phyloP scores from a whole-genome alignment of 1,140 invertebrate genomes.

The Drosophila bocki region DNA sequence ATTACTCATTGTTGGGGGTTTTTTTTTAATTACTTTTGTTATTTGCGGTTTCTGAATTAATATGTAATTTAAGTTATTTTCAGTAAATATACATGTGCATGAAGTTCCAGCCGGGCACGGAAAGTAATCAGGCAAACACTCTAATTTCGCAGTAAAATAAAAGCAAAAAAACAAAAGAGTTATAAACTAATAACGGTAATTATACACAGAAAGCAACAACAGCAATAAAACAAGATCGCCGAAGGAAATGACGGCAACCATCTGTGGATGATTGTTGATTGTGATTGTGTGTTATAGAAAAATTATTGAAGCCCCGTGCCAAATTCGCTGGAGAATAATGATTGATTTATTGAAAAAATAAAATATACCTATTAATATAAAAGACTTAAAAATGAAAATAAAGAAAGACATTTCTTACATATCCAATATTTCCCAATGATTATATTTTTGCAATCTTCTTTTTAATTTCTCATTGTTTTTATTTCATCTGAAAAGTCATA shows the following conservation, averaged over 20 bases:
- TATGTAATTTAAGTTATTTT: conserved; percentile 50
- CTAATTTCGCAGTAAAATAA: conserved; percentile 6
- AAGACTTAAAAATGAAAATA: neutral
- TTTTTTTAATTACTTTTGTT: conserved; percentile 23
- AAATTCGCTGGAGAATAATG: neutral
- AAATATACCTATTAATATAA: neutral
- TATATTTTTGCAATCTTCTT: neutral
- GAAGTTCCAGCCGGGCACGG: neutral
- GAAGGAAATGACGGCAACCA: conserved; percentile 55
- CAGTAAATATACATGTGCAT: conserved; percentile 16
- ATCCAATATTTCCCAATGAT: too few relatives aligned
- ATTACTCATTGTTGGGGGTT: conserved; percentile 25
- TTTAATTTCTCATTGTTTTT: neutral
- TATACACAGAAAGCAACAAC: conserved; percentile 46
- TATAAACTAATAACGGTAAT: conserved; percentile 74
- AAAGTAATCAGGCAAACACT: conserved; percentile 42
- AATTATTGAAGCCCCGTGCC: neutral
- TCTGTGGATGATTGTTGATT: conserved; percentile 30
- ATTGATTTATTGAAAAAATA: neutral
- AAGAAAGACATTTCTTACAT: too few relatives aligned
- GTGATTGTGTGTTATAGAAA: conserved; percentile 1
- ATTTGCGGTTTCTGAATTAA: conserved; percentile 29
- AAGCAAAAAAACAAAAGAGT: conserved; percentile 38
- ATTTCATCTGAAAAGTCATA: neutral
- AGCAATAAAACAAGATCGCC: conserved; percentile 40